Evolutionary conservation across 2,797 vertebrate species (phyloP), one percentile per base, ranked within the genome.

Genomic region (Enteromius treurensis): DNA sequence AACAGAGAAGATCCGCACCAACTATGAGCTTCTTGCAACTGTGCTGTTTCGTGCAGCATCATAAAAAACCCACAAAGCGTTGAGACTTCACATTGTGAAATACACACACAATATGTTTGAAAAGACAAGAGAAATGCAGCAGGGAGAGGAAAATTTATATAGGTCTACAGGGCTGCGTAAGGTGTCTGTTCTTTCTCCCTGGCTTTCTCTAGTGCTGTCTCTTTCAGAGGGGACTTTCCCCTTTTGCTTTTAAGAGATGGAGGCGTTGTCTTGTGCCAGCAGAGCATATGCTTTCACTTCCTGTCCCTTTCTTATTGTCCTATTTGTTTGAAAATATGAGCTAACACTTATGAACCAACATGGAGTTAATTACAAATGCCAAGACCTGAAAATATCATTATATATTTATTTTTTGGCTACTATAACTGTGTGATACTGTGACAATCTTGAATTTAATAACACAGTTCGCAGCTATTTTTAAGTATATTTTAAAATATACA

Each of bases 241-340:
- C 37, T 21, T 75, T n/a, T 19, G 58, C 62, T 80, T 79, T 77
- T 34, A 74, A 74, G 60, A 53, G 55, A 70, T 64, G 1, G 21
- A 58, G 40, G 26, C 47, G 76, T 58, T 73, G 65, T 53, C 71
- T 77, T 81, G 58, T 58, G 69, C 62, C 40, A 78, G 64, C 64
- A 15, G 71, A 85, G 78, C 2, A 65, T 73, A 45, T n/a, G 65
- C 75, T 89, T 88, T 92, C 87, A 90, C 89, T 91, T 92, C 90
- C 89, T 91, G 84, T 77, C 5, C 64, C 73, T 62, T 21, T 79
- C 6, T 32, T 69, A 69, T 77, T 82, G 58, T 83, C 47, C 55
- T 84, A 74, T 67, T 77, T 34, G 11, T 77, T 47, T 77, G 53
- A 40, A 78, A 58, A 68, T 65, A 79, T 70, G 45, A 70, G 34